Base-by-base conservation (phyloP, 92 coral and sea anemone species). In the Epizoanthus stellaris region DNA sequence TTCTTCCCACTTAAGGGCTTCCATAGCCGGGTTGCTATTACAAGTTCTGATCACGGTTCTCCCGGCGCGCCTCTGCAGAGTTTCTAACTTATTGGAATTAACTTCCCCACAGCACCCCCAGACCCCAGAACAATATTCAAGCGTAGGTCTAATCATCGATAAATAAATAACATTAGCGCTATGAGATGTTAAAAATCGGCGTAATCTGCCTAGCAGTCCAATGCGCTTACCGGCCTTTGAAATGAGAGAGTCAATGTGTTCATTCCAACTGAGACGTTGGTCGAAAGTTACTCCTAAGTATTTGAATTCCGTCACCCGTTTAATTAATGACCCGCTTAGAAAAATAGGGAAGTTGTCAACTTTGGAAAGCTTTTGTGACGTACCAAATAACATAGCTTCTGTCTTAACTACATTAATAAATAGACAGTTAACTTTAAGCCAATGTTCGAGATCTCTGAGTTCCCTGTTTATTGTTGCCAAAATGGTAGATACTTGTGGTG, bases 341-440 rank as follows among this genome's bases (percentile, higher is more conserved):
- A 80, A 53, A 11, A 89, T 74, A 20, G 83, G 68, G 49, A 76
- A 76, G 59, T 65, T 40, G 21, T 68, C 53, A 64, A 70, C 74
- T 19, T 57, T 63, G 5, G 88, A 68, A 65, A 88, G 73, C 62
- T 82, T 73, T 43, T 82, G 68, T 9, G 64, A 10, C 8, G 90
- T 69, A 3, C 92, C 92, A 61, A 85, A 80, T 57, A 80, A 52
- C 82, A 87, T 87, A 73, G 81, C 47, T 70, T 87, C 90, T 42
- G 90, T 87, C 75, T 87, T 82, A 21, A 64, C 87, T 30, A 76
- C 74, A 72, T 88, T 88, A 70, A 88, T 58, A 75, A 88, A 88
- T 30, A 88, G 80, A 72, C 71, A 73, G 77, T 88, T 88, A 19
- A 59, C 84, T 65, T 68, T 71, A 53, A 87, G 90, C 90, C 90